Base-by-base conservation (phyloP, 2,888 invertebrate genomes). In the Mantis religiosa region DNA sequence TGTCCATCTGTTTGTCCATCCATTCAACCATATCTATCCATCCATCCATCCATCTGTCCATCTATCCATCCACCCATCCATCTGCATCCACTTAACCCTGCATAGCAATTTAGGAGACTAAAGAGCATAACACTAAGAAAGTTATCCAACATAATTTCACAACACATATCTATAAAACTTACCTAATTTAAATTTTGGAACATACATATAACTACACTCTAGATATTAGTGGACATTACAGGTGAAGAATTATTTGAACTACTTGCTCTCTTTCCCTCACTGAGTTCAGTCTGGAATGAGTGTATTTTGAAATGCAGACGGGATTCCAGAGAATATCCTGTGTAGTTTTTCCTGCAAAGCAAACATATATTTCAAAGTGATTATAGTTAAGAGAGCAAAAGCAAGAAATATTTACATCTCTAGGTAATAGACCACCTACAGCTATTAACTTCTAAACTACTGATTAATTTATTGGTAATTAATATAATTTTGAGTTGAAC, bases 241-340 rank as follows among this genome's bases (percentile, higher is more conserved):
- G 54, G 2, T n/a, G 8, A 54, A 54, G 30, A 15, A 20, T 15
- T 47, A 82, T 28, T 87, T 81, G 82, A 47, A 7, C 12, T 14
- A 82, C 82, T 87, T 81, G 82, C 9, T 71, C 47, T 87, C 82
- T 88, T 89, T 82, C 81, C 83, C 83, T 89, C 90, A 84, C 89
- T 90, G 28, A 92, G 87, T 83, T 93, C 92, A 83, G 92, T 91
- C 85, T 93, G 91, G 86, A 92, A 92, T n/a, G 97, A 96, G 92
- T 98, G 98, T 91, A 98, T 96, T 91, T 97, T 95, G 93, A 98
- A 98, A 93, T 98, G 98, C 28, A 98, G 94, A 82, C 98, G 95
- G 0, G 98, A 98, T 92, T 98, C 98, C 91, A 98, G 93, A 0
- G 97, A 95, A 93, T 98, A 98, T 4, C 97, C 97, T 15, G 97